Percentiles rank a stretch among this genome's conserved stretches.
phyloP scores from a whole-genome alignment of 2,113 vertebrate species.

The Jacana jacana region DNA sequence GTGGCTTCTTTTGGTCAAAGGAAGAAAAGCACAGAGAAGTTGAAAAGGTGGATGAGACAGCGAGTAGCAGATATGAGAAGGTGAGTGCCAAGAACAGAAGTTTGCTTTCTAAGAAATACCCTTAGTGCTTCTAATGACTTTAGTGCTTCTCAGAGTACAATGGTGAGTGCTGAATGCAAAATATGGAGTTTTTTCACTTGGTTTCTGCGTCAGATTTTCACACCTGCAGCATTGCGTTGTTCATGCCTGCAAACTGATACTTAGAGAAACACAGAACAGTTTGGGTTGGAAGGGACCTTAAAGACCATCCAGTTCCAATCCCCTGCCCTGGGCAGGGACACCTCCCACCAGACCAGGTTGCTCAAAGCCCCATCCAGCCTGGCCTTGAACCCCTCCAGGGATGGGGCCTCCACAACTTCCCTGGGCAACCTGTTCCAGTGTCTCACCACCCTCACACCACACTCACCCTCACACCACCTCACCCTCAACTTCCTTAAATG shows the following conservation, averaged over 20 bases:
- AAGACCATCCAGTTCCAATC: too few relatives aligned
- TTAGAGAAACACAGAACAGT: too few relatives aligned
- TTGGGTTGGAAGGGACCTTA: too few relatives aligned
- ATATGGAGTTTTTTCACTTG: background rate
- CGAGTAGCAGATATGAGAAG: background rate
- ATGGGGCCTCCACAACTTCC: too few relatives aligned
- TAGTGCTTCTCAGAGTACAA: background rate
- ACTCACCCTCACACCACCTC: too few relatives aligned
- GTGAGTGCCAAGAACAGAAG: background rate
- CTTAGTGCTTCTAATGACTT: background rate
- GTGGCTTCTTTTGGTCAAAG: background rate
- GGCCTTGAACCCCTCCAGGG: too few relatives aligned
- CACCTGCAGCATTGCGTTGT: background rate
- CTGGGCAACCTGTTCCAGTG: too few relatives aligned
- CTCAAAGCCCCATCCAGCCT: too few relatives aligned
- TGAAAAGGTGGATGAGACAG: background rate
- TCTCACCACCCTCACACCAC: too few relatives aligned
- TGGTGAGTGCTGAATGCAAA: background rate
- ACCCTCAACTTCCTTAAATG: background rate
- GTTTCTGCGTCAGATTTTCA: background rate
- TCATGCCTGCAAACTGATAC: background rate
- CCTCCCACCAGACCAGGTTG: too few relatives aligned
- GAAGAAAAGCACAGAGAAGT: background rate
- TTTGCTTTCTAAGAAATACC: background rate
- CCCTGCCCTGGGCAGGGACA: too few relatives aligned